Percentiles rank a stretch among this genome's conserved stretches.
Conservation (phyloP, 2,113 vertebrate genomes). For the Cyphomyrus discorhynchus region DNA sequence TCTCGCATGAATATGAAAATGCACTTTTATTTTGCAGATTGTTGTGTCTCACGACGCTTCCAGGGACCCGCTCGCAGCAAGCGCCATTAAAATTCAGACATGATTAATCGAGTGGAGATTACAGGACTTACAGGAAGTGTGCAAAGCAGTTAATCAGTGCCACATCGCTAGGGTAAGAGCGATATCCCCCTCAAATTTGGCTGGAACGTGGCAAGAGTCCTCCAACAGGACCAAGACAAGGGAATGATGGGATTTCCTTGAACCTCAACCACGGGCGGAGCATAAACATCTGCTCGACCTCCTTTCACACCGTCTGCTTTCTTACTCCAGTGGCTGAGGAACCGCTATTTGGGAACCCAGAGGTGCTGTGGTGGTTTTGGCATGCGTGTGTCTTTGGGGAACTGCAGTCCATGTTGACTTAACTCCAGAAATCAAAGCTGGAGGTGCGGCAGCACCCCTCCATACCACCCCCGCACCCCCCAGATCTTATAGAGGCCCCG, state of each 20-base stretch:
- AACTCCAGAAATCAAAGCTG: slow-evolving; percentile 5
- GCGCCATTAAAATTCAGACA: not conserved
- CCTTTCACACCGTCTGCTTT: not conserved
- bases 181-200: not conserved
- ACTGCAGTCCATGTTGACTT: not conserved
- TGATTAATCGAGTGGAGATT: not conserved
- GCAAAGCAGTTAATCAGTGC: slow-evolving; percentile 2
- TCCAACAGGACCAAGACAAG: not conserved
- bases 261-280: not conserved
- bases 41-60: not conserved
- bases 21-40: not conserved
- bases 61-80: not conserved
- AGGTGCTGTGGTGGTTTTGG: not conserved
- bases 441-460: not conserved
- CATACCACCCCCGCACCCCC: not conserved
- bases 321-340: not conserved
- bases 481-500: not conserved
- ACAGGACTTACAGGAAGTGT: not conserved
- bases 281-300: not conserved
- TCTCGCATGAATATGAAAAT: slow-evolving; percentile 1
- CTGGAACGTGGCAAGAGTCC: not conserved
- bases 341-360: not conserved
- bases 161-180: not conserved
- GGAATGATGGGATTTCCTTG: not conserved
- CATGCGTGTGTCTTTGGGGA: not conserved